These are phyloP conservation scores for Pipra filicauda DNA, from an alignment of 2,113 vertebrate genomes.

Conservation along the genomic window DNA sequence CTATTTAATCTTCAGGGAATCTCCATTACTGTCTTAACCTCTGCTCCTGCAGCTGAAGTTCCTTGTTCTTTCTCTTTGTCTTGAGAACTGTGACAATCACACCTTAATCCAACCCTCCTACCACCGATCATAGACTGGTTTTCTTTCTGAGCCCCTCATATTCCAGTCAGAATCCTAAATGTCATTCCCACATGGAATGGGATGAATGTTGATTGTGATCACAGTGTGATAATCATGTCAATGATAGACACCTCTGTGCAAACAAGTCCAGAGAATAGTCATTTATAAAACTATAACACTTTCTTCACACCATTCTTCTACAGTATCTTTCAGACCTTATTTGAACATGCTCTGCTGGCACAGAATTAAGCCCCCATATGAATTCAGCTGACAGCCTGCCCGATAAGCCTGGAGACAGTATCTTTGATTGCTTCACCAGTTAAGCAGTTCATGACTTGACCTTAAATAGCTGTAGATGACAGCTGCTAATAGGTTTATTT, in stretches of 20 bases:
- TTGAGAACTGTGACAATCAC: background rate
- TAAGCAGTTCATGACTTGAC: slow-evolving; percentile 38
- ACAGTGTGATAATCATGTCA: background rate
- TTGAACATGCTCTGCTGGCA: background rate
- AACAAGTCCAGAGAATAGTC: background rate
- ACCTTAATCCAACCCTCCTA: background rate
- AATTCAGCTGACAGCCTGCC: background rate
- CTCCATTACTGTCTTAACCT: background rate
- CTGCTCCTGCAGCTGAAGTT: background rate
- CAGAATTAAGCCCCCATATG: background rate
- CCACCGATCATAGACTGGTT: background rate
- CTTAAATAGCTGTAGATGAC: slow-evolving; percentile 1
- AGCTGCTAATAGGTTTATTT: background rate
- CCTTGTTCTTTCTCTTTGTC: background rate
- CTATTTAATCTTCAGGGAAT: background rate
- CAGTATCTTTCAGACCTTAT: background rate
- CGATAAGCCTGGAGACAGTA: background rate
- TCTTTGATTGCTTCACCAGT: slow-evolving; percentile 13
- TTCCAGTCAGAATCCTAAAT: background rate
- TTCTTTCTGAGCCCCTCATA: background rate
- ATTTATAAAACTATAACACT: background rate
- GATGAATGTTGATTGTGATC: background rate
- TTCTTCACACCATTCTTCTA: background rate
- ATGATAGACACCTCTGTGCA: background rate
- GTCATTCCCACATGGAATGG: background rate